A percentile compares a stretch with the other conserved stretches of the same genome.
These are phyloP conservation scores for Watsonalla binaria DNA, from an alignment of 2,888 invertebrate genomes.

Conservation along the genomic window DNA sequence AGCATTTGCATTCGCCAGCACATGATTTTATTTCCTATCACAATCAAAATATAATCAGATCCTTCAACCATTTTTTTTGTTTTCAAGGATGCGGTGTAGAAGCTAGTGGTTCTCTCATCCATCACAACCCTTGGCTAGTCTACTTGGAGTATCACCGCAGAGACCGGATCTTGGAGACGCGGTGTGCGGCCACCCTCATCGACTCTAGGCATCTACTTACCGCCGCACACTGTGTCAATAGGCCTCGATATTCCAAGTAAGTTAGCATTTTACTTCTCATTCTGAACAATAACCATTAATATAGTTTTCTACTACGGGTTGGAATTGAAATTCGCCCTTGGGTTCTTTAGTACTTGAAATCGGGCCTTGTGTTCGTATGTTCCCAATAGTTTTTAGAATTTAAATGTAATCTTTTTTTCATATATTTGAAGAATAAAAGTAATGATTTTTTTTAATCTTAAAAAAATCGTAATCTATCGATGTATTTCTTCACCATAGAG, in stretches of 20 bases:
- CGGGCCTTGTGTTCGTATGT: too few relatives aligned
- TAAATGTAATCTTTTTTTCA: too few relatives aligned
- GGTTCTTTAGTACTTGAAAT: too few relatives aligned
- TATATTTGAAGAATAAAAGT: too few relatives aligned
- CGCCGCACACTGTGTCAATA: constrained; percentile 46
- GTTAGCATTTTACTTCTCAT: constrained; percentile 5
- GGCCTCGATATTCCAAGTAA: constrained; percentile 30
- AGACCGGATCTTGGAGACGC: constrained; percentile 16
- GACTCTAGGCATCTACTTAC: constrained; percentile 37
- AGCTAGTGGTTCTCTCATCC: constrained; percentile 37
- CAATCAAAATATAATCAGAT: neutral
- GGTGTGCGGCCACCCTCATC: constrained; percentile 44
- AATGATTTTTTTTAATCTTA: too few relatives aligned
- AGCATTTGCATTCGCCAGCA: too few relatives aligned
- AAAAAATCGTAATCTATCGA: too few relatives aligned
- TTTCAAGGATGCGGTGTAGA: constrained; percentile 37
- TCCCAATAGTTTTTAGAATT: too few relatives aligned
- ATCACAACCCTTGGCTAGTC: constrained; percentile 49
- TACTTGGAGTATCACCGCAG: constrained; percentile 37
- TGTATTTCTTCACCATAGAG: too few relatives aligned
- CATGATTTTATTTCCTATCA: neutral
- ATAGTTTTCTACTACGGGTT: constrained; percentile 1
- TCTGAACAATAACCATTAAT: neutral
- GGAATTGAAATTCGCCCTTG: neutral
- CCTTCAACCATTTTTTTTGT: neutral